phyloP scores from a whole-genome alignment of 1,140 invertebrate genomes.

The Oreohelix idahoensis region DNA sequence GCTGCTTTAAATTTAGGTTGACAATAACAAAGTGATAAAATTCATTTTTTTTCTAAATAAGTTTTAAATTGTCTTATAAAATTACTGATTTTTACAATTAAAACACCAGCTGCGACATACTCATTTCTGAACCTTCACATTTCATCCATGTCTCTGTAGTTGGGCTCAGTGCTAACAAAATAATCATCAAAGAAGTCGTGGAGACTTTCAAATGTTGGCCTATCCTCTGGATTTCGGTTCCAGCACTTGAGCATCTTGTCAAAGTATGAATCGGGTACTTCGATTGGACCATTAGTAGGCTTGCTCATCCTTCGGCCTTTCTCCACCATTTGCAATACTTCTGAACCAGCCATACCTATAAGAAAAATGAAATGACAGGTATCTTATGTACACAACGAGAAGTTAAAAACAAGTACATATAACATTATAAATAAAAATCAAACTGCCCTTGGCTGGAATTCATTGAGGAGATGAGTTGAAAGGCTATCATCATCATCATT shows the following conservation, averaged over 20 bases:
- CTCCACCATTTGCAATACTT: slow-evolving; percentile 97
- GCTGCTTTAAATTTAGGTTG: too few species aligned
- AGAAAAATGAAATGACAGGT: too few species aligned
- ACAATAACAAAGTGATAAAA: too few species aligned
- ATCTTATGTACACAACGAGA: too few species aligned
- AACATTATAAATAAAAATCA: too few species aligned
- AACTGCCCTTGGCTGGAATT: too few species aligned
- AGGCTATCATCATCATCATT: too few species aligned
- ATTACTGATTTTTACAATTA: too few species aligned
- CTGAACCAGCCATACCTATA: slow-evolving; percentile 77
- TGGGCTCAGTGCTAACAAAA: slow-evolving; percentile 93
- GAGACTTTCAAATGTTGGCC: slow-evolving; percentile 97
- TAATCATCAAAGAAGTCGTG: slow-evolving; percentile 98
- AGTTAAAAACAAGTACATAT: too few species aligned
- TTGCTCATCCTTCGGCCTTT: slow-evolving; percentile 96
- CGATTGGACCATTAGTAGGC: slow-evolving; percentile 72
- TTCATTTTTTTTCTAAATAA: too few species aligned
- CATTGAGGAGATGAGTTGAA: not conserved
- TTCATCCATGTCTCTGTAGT: slow-evolving; percentile 77
- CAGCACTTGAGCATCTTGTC: slow-evolving; percentile 75
- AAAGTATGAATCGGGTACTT: slow-evolving; percentile 90
- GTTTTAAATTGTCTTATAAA: too few species aligned
- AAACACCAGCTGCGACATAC: not conserved
- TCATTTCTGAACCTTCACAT: slow-evolving; percentile 47
- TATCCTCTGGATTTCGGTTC: slow-evolving; percentile 85